A percentile compares a stretch with the other conserved stretches of the same genome.
Conservation (phyloP, 1,140 invertebrate species). For the Lasioglossum albipes region DNA sequence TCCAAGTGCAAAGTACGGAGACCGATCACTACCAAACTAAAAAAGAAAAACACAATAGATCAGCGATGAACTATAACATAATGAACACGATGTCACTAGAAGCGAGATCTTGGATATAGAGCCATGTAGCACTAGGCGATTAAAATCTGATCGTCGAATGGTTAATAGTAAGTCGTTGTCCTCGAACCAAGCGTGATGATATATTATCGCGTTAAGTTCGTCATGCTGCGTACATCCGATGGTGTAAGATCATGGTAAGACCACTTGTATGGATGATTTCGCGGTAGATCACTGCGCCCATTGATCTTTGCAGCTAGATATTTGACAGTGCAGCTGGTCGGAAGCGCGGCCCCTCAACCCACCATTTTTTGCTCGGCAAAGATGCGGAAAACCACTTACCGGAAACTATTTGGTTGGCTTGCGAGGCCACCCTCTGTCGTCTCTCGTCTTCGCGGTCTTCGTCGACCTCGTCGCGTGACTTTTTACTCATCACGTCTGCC, state of each 20-base stretch:
- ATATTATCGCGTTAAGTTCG: constrained; percentile 52
- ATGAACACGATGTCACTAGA: constrained; percentile 67
- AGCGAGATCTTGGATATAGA: constrained; percentile 43
- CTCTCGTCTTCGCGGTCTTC: constrained; percentile 76
- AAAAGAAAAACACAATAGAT: too few species aligned
- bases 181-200: constrained; percentile 52
- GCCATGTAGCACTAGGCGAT: constrained; percentile 39
- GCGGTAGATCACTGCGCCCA: neutral
- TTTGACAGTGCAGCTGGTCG: constrained; percentile 59
- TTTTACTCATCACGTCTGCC: constrained; percentile 75
- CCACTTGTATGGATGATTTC: constrained; percentile 13
- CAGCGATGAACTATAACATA: constrained; percentile 42
- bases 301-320: neutral
- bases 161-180: constrained; percentile 54
- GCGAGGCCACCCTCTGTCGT: constrained; percentile 75
- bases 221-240: constrained; percentile 52
- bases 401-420: constrained; percentile 77
- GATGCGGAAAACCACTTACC: constrained; percentile 72
- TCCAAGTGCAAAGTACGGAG: too few species aligned
- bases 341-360: constrained; percentile 79
- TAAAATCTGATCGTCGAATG: constrained; percentile 34
- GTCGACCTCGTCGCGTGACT: constrained; percentile 70
- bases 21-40: too few species aligned
- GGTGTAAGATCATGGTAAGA: constrained; percentile 16
- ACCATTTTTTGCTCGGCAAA: constrained; percentile 44